Evolutionary conservation across 2,888 invertebrate species (phyloP), one percentile per base, ranked within the genome.

Genomic region (Drosophila algonquin): DNA sequence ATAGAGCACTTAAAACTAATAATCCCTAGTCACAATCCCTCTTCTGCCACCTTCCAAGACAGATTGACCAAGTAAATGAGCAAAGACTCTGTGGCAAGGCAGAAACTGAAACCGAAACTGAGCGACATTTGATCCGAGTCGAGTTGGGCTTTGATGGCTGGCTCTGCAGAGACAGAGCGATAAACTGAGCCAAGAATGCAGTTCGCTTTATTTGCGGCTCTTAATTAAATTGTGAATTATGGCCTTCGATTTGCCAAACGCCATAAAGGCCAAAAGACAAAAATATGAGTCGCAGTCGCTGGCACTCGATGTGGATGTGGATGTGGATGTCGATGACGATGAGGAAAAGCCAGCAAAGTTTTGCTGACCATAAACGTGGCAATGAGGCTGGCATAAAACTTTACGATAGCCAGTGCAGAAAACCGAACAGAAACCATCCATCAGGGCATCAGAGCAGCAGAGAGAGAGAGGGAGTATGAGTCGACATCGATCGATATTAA

Each of bases 201-300:
- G 62, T 68, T 73, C 40, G 59, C 70, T 72, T 82, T 80, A 76
- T 78, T 73, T 77, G 76, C 71, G 80, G 71, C 87, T 85, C 89
- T 82, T 89, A 89, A 89, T 89, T 89, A 89, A 89, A 89, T 89
- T 89, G 90, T 89, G 88, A 89, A 87, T 87, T 89, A 89, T 89
- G 89, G 78, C 79, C 80, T 53, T 78, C 82, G 87, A 81, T 89
- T 84, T 82, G 80, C 72, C 80, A 80, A 79, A 79, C 76, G 77
- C 80, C 80, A 83, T 86, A 80, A 87, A 89, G 84, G 79, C 87
- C 84, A 86, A n/a, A n/a, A n/a, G n/a, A n/a, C 85, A 83, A 87
- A 88, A 86, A 89, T 89, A 88, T 83, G 87, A 86, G 73, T 68
- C 79, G 70, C 63, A 56, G 69, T 27, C 48, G 55, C 52, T 16